A percentile compares a stretch with the other conserved stretches of the same genome.
Evolutionary conservation across 2,113 vertebrate genomes (phyloP).

Genomic region (Passer montanus): DNA sequence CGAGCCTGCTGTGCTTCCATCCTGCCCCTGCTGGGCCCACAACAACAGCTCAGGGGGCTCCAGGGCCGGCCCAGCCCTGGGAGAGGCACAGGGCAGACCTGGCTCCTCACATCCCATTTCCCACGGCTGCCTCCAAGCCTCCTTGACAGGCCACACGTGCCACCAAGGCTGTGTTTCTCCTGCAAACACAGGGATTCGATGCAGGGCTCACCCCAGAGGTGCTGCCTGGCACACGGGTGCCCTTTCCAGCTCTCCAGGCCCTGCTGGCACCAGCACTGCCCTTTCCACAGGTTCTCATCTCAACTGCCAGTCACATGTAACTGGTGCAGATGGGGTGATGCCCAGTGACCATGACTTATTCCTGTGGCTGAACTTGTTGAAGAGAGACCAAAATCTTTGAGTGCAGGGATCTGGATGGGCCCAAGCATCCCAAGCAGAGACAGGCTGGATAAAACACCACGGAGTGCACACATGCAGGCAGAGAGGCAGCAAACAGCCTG

Average conservation of each 20-base stretch:
- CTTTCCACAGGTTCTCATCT: background rate
- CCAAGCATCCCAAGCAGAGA: background rate
- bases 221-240: background rate
- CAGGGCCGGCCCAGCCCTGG: background rate
- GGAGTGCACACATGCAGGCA: background rate
- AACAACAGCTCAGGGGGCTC: fast-evolving
- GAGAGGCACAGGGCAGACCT: background rate
- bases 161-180: fast-evolving
- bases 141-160: background rate
- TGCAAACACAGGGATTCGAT: background rate
- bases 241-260: background rate
- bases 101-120: background rate
- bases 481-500: background rate
- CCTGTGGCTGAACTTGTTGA: background rate
- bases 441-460: background rate
- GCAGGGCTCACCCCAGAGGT: background rate
- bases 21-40: background rate
- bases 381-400: background rate
- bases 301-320: background rate
- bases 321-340: fast-evolving
- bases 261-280: background rate
- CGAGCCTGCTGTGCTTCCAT: background rate
- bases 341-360: background rate
- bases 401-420: background rate
- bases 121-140: background rate